phyloP scores from a whole-genome alignment of 2,888 invertebrate genomes.

The Drosophila rellima region DNA sequence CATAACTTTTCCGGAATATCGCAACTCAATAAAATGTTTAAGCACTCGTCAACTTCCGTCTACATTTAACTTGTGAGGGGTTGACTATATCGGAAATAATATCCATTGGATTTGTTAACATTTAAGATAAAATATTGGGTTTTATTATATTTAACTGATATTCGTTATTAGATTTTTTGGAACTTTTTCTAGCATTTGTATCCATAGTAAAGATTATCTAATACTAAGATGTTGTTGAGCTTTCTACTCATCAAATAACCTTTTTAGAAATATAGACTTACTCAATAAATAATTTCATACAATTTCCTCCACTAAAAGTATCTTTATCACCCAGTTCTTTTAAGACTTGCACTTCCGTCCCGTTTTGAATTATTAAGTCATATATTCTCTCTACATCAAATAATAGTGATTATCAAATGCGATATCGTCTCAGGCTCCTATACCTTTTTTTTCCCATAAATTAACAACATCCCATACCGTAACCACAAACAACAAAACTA shows the following conservation, averaged over 20 bases:
- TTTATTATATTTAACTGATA: not conserved
- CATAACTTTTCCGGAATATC: slow-evolving; percentile 20
- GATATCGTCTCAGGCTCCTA: too few species aligned
- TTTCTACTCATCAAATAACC: too few species aligned
- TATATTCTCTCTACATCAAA: too few species aligned
- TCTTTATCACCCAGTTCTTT: not conserved
- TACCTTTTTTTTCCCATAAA: too few species aligned
- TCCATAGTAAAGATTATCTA: not conserved
- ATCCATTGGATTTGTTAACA: too few species aligned
- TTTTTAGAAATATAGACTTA: too few species aligned
- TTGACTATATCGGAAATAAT: not conserved
- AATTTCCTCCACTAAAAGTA: not conserved
- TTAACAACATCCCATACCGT: too few species aligned
- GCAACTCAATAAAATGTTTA: slow-evolving; percentile 25
- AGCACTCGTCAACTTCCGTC: slow-evolving; percentile 20
- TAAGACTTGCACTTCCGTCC: too few species aligned
- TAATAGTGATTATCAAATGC: too few species aligned
- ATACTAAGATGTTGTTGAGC: not conserved
- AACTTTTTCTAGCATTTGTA: not conserved
- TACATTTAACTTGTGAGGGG: not conserved
- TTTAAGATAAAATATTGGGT: not conserved
- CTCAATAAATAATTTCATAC: too few species aligned
- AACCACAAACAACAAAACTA: too few species aligned
- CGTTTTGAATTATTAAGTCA: too few species aligned
- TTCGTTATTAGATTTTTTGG: not conserved